These are phyloP conservation scores for Oceanodroma tethys DNA, from an alignment of 2,113 vertebrate genomes.

Conservation along the genomic window DNA sequence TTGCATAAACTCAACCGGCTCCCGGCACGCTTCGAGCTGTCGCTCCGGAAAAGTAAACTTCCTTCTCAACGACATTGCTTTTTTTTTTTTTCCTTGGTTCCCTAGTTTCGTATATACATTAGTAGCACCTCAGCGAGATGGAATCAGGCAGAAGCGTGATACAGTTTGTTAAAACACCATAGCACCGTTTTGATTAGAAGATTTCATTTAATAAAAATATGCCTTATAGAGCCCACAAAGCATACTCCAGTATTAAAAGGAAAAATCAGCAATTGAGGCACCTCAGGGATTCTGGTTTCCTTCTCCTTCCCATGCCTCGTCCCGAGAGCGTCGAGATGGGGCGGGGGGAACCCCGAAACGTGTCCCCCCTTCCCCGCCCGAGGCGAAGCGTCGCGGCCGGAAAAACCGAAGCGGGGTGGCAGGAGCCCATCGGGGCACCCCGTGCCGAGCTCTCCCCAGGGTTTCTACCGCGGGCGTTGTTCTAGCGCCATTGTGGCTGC, in stretches of 20 bases:
- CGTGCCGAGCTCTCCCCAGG: background rate
- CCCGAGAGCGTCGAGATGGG: background rate
- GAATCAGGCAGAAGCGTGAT: conserved; percentile 66
- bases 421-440: background rate
- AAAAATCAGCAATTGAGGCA: conserved; percentile 68
- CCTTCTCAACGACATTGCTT: conserved; percentile 34
- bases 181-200: conserved; percentile 77
- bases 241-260: conserved; percentile 71
- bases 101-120: conserved; percentile 27
- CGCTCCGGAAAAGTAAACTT: conserved; percentile 29
- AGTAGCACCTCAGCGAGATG: conserved; percentile 77
- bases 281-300: conserved; percentile 54
- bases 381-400: background rate
- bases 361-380: background rate
- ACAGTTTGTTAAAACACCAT: conserved; percentile 75
- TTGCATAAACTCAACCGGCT: conserved; percentile 39
- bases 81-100: background rate
- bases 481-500: conserved; percentile 71
- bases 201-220: conserved; percentile 74
- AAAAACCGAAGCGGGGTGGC: background rate
- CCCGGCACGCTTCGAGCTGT: background rate
- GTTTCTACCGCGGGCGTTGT: background rate
- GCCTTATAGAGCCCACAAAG: conserved; percentile 71
- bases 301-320: conserved; percentile 10
- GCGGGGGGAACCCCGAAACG: background rate